Conservation (phyloP, 92 coral and sea anemone species). For the Actinernus sp. region DNA sequence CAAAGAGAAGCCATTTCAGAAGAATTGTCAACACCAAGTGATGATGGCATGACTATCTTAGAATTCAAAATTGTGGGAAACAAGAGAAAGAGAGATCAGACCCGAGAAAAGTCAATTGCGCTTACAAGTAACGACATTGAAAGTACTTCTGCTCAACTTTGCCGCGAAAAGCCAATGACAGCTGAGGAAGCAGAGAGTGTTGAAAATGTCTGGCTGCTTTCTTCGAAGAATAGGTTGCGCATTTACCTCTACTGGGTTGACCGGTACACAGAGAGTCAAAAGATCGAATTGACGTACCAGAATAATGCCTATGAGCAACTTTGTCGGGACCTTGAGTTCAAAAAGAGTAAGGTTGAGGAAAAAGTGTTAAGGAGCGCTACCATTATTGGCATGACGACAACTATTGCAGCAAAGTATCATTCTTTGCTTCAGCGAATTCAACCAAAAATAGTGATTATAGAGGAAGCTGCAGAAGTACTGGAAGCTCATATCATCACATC, state of each 20-base stretch:
- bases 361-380: constrained; percentile 35
- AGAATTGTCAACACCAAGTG: too few species aligned
- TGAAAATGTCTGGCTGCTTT: constrained; percentile 51
- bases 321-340: constrained; percentile 2
- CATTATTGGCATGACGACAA: constrained; percentile 77
- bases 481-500: constrained; percentile 84
- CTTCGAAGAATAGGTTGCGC: constrained; percentile 42
- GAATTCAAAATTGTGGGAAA: too few species aligned
- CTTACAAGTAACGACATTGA: too few species aligned
- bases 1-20: too few species aligned
- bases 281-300: background rate
- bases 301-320: constrained; percentile 35
- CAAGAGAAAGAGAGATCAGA: too few species aligned
- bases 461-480: constrained; percentile 90
- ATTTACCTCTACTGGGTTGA: constrained; percentile 67
- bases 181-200: constrained; percentile 31
- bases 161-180: constrained; percentile 17
- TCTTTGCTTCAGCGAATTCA: constrained; percentile 51
- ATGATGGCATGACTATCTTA: too few species aligned
- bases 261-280: constrained; percentile 26
- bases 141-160: constrained; percentile 8
- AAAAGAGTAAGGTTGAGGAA: constrained; percentile 38
- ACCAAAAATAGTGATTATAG: constrained; percentile 73
- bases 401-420: constrained; percentile 76
- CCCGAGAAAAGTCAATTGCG: too few species aligned